These are phyloP conservation scores for Protosalanx chinensis DNA, from an alignment of 2,797 vertebrate species.

Conservation along the genomic window DNA sequence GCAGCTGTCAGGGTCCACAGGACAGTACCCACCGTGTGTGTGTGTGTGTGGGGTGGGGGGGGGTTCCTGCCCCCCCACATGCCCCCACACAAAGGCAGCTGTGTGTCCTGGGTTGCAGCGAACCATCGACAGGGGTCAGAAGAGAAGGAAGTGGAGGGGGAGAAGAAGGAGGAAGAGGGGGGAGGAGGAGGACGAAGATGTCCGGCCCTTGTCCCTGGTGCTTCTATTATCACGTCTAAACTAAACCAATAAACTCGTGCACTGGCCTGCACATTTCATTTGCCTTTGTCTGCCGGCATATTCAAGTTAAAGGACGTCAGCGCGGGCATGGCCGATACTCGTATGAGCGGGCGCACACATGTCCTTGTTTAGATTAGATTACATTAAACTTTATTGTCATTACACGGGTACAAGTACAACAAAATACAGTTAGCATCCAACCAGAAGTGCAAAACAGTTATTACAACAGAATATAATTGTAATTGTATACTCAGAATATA, in stretches of 20 bases:
- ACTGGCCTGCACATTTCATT: too few relatives aligned
- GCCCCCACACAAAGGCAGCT: not conserved
- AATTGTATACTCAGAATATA: too few relatives aligned
- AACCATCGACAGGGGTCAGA: not conserved
- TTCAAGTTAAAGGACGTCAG: too few relatives aligned
- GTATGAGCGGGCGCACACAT: constrained; percentile 11
- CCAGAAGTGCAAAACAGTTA: too few relatives aligned
- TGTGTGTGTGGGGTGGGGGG: not conserved
- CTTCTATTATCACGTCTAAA: constrained; percentile 14
- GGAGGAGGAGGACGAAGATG: too few relatives aligned
- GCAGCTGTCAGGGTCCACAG: not conserved
- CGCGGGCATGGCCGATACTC: not conserved
- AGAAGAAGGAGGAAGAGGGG: too few relatives aligned
- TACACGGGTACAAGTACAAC: too few relatives aligned
- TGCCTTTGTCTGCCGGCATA: too few relatives aligned
- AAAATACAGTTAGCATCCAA: too few relatives aligned
- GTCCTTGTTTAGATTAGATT: not conserved
- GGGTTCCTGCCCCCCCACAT: not conserved
- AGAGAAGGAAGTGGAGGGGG: too few relatives aligned
- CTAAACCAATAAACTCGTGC: not conserved
- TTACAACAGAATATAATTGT: too few relatives aligned
- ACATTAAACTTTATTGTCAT: too few relatives aligned
- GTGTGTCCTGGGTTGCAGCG: not conserved
- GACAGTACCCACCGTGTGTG: not conserved
- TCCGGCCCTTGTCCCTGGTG: not conserved